Evolutionary conservation across 2,797 vertebrate species (phyloP).

Genomic region (Bradypodion ventrale): DNA sequence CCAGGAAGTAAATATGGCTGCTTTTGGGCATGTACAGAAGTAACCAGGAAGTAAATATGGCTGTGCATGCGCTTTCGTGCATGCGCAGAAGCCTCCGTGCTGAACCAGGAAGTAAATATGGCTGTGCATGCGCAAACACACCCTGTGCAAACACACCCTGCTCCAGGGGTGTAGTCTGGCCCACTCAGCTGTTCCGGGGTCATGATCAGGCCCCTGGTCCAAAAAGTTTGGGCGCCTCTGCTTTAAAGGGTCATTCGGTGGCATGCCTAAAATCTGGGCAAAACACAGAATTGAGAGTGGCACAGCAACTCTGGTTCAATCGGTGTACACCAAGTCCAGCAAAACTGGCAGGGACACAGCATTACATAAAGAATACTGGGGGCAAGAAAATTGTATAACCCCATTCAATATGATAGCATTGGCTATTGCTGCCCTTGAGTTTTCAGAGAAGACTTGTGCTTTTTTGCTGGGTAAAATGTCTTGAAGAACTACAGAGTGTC

Average conservation of each 20-base stretch:
- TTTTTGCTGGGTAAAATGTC: conserved; percentile 38
- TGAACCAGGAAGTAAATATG: too few relatives aligned
- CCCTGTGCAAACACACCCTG: too few relatives aligned
- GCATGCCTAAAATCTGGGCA: not conserved
- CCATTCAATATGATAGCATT: not conserved
- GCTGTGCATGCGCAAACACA: too few relatives aligned
- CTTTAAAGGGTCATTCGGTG: not conserved
- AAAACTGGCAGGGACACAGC: not conserved
- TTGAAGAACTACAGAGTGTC: conserved; percentile 51
- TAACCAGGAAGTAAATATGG: too few relatives aligned
- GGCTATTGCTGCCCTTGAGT: conserved; percentile 11
- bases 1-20: too few relatives aligned
- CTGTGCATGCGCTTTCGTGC: too few relatives aligned
- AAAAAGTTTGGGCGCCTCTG: too few relatives aligned
- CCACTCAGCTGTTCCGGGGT: too few relatives aligned
- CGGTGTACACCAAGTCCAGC: conserved; percentile 1
- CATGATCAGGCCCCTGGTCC: too few relatives aligned
- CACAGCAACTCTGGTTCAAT: conserved; percentile 1
- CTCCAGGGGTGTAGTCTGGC: too few relatives aligned
- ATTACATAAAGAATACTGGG: conserved; percentile 7
- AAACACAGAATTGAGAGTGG: not conserved
- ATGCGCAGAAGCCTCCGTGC: too few relatives aligned
- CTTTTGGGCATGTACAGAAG: too few relatives aligned
- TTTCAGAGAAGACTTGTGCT: conserved; percentile 37
- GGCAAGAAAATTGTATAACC: conserved; percentile 35